Evolutionary conservation across 2,888 invertebrate species (phyloP).

Genomic region (Hofmannophila pseudospretella): DNA sequence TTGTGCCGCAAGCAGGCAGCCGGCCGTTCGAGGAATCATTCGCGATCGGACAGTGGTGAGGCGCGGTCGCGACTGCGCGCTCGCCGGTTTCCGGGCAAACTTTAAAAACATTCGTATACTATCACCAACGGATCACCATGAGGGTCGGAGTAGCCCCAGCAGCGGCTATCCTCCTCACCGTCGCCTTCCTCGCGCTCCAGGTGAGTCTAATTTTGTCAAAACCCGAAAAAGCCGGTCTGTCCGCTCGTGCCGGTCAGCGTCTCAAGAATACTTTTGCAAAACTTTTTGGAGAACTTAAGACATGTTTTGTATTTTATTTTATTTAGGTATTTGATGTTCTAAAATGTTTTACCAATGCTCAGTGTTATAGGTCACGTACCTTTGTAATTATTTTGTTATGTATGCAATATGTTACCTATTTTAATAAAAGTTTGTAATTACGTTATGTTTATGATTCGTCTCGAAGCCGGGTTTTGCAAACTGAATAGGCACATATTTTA

Average conservation of each 20-base stretch:
- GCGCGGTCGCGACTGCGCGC: conserved; percentile 57
- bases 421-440: background rate
- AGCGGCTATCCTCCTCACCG: conserved; percentile 46
- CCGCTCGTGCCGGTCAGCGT: conserved; percentile 10
- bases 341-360: background rate
- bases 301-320: conserved; percentile 15
- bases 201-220: conserved; percentile 21
- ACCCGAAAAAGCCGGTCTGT: conserved; percentile 5
- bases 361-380: background rate
- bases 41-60: conserved; percentile 57
- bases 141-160: conserved; percentile 42
- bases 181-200: conserved; percentile 27
- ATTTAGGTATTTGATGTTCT: conserved; percentile 3
- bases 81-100: conserved; percentile 37
- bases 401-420: background rate
- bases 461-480: conserved; percentile 29
- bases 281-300: conserved; percentile 25
- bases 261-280: conserved; percentile 29
- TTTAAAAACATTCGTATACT: conserved; percentile 42
- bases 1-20: conserved; percentile 27
- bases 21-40: conserved; percentile 37
- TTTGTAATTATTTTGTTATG: background rate
- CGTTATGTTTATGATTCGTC: conserved; percentile 17
- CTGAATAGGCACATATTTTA: conserved; percentile 12
- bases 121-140: conserved; percentile 39